phyloP scores from a whole-genome alignment of 2,888 invertebrate genomes.

The Asteroscopus sphinx region DNA sequence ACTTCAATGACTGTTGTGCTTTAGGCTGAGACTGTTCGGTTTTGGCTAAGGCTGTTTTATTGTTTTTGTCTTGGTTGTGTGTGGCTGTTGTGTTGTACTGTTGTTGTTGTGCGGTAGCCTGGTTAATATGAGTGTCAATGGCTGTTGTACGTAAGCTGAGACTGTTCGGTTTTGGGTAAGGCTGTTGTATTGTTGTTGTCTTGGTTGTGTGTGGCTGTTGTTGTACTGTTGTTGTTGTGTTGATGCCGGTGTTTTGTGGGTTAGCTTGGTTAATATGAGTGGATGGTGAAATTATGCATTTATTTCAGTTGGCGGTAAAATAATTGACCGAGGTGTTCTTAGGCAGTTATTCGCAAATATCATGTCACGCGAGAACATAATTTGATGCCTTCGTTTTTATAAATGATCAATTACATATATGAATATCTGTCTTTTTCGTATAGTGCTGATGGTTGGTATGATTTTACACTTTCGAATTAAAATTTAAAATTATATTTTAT shows the following conservation, averaged over 20 bases:
- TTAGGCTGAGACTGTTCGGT: too few relatives aligned
- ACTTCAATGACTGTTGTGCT: too few relatives aligned
- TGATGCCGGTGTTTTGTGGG: too few relatives aligned
- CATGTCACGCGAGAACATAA: conserved; percentile 23
- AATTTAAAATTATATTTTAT: not conserved
- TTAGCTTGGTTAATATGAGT: conserved; percentile 3
- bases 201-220: too few relatives aligned
- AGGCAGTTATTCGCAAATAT: conserved; percentile 27
- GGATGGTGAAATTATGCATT: conserved; percentile 11
- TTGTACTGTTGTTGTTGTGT: conserved; percentile 2
- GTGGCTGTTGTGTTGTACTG: too few relatives aligned
- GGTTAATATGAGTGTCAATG: conserved; percentile 4
- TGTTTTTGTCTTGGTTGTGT: too few relatives aligned
- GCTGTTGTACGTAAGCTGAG: too few relatives aligned
- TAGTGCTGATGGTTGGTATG: too few relatives aligned
- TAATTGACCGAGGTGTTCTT: conserved; percentile 20
- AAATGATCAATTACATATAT: conserved; percentile 35
- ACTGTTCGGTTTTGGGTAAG: too few relatives aligned
- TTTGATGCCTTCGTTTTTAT: conserved; percentile 8
- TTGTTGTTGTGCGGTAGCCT: conserved; percentile 1
- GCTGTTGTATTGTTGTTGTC: too few relatives aligned
- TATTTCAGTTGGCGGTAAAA: conserved; percentile 16
- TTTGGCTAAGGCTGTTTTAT: too few relatives aligned
- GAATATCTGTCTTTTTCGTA: conserved; percentile 1
- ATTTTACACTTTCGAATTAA: conserved; percentile 1